Base-by-base conservation (phyloP, 2,113 vertebrate genomes). In the zebrafish (Danio rerio) region DNA sequence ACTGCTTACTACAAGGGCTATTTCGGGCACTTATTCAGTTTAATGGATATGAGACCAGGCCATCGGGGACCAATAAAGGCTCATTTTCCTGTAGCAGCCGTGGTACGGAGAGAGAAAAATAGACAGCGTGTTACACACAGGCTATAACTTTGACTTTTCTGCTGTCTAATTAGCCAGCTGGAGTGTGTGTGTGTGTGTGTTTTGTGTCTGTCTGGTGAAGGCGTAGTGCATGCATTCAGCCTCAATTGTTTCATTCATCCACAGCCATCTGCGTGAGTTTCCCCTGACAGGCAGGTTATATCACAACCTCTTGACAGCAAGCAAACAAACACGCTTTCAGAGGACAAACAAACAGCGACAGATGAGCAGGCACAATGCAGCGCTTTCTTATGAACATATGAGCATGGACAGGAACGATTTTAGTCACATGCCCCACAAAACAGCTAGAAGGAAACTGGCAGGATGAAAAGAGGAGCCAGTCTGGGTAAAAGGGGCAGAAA, bases 121-220 rank as follows among this genome's bases (percentile, higher is more conserved):
- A 89, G 91, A 81, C 86, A 86, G 79, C 87, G 80, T 49, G 82
- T 91, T 91, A 90, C 90, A 90, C 92, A 90, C 84, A 84, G 88
- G 88, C 87, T 47, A 72, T 81, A 80, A 81, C 72, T 81, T 81
- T 78, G 63, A 65, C 56, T 66, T 21, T 75, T 71, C 72, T 49
- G 86, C 89, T 87, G 91, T 88, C 88, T 86, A 87, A 86, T 88
- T 92, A 92, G 91, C 88, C 85, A 92, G 86, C 83, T 85, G 78
- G 91, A 85, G 83, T 86, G 84, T 77, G 84, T 12, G 75, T 63
- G 81, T 78, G 86, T 88, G 91, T 89, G 89, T 85, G 88, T 9
- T 12, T 6, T 80, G 78, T 80, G n/a, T 74, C 31, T 31, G 74
- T 62, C 43, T 77, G 40, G 56, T 49, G 74, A 49, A 61, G 56